Conservation (phyloP, 2,888 invertebrate genomes). For the Dromius quadrimaculatus region DNA sequence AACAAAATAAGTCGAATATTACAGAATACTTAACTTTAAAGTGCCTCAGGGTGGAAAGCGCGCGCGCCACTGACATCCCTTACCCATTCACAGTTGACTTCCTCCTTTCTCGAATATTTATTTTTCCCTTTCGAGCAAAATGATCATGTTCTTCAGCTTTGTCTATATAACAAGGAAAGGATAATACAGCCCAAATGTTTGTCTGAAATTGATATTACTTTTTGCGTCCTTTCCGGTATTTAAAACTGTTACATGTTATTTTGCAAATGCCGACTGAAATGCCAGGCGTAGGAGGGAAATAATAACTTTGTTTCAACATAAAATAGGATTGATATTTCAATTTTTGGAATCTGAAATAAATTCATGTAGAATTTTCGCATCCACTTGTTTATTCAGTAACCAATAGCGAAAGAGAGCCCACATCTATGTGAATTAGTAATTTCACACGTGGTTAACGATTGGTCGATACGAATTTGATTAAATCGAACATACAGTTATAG, state of each 20-base stretch:
- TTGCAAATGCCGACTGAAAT: too few relatives aligned
- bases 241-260: background rate
- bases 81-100: too few relatives aligned
- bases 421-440: slow-evolving; percentile 22
- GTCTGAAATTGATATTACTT: slow-evolving; percentile 4
- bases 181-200: slow-evolving; percentile 13
- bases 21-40: too few relatives aligned
- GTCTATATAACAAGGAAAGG: background rate
- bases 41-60: too few relatives aligned
- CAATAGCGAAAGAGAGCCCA: slow-evolving; percentile 3
- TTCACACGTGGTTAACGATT: slow-evolving; percentile 33
- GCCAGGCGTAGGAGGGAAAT: too few relatives aligned
- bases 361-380: too few relatives aligned
- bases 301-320: too few relatives aligned
- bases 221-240: slow-evolving; percentile 6
- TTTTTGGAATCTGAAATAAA: too few relatives aligned
- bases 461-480: slow-evolving; percentile 44
- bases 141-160: slow-evolving; percentile 1
- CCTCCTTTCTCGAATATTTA: background rate
- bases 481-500: slow-evolving; percentile 14
- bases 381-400: too few relatives aligned
- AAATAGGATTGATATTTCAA: too few relatives aligned
- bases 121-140: background rate
- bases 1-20: too few relatives aligned
- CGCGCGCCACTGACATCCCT: too few relatives aligned